Conservation (phyloP, 1,140 invertebrate genomes). For the Drosophila mojavensis region DNA sequence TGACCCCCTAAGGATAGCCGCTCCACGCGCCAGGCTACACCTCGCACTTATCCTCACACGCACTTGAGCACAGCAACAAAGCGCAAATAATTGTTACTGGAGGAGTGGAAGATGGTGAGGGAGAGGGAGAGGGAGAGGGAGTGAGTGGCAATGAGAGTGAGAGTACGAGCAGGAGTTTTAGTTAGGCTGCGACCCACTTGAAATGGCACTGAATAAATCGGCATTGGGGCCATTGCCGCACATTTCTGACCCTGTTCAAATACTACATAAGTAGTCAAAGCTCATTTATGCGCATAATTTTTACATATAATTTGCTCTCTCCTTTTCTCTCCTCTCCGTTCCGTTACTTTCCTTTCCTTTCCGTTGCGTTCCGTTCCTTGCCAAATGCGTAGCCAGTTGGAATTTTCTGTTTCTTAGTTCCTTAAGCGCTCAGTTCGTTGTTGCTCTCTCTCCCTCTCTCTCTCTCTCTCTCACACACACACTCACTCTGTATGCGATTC, state of each 20-base stretch:
- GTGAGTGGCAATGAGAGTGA: background rate
- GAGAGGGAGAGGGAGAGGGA: background rate
- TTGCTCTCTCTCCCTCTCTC: background rate
- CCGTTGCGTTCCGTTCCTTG: background rate
- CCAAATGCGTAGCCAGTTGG: conserved; percentile 15
- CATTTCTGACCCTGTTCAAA: conserved; percentile 44
- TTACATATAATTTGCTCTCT: conserved; percentile 60
- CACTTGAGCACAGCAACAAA: conserved; percentile 28
- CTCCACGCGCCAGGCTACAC: background rate
- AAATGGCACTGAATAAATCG: conserved; percentile 41
- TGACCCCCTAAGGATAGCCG: conserved; percentile 2
- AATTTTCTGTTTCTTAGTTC: conserved; percentile 2
- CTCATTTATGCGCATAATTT: conserved; percentile 76
- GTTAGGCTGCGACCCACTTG: conserved; percentile 20
- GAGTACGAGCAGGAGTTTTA: background rate
- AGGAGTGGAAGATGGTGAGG: background rate
- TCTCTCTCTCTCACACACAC: no score
- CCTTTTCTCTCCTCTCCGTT: conserved; percentile 1
- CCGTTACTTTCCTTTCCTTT: conserved; percentile 10
- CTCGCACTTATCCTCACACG: conserved; percentile 22
- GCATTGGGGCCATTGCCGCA: conserved; percentile 9
- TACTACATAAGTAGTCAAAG: conserved; percentile 49
- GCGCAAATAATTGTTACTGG: conserved; percentile 51
- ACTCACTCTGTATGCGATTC: background rate
- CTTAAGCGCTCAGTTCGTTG: background rate